Evolutionary conservation across 1,140 invertebrate species (phyloP), one percentile per base, ranked within the genome.

Genomic region (Drosophila fuyamai): DNA sequence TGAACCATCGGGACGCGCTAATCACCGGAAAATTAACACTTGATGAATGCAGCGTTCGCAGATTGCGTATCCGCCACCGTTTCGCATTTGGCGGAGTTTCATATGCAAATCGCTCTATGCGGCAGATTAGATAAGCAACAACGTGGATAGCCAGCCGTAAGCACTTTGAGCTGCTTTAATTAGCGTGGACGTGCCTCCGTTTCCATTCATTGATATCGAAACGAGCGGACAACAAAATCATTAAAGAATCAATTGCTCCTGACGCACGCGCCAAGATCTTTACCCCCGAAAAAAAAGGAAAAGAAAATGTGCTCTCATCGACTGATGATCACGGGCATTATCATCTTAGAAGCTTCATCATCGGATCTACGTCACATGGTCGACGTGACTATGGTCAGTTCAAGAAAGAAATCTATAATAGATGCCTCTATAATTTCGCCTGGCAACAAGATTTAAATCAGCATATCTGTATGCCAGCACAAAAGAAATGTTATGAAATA

Each of bases 321-420:
- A 1, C 38, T 14, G 51, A 14, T 47, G 54, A 76, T 53, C 60
- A 48, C 14, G 18, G 14, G 18, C 48, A 40, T 47, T 41, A 55
- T 44, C 23, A 43, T 36, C 50, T 32, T 46, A 65, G 61, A 65
- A 61, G 57, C 40, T 7, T 32, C 16, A 16, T 35, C 57, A 53
- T 27, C 36, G 38, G n/a, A 65, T 13, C 48, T 62, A 60, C 77
- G 58, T 76, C 72, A 71, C 81, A 70, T 29, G 71, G 55, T 8
- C 58, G 53, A 65, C 82, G 79, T 86, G 82, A 88, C 82, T 79
- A 59, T 86, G 82, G 82, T 86, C 82, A 86, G 82, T 86, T 82
- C 70, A 47, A 77, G 40, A 32, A 56, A 55, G 36, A 58, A 32
- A 50, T 41, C 70, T 57, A 48, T 63, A 41, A 29, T 60, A 66